Conservation (phyloP, 2,797 vertebrate species). For the Gastrophryne carolinensis region DNA sequence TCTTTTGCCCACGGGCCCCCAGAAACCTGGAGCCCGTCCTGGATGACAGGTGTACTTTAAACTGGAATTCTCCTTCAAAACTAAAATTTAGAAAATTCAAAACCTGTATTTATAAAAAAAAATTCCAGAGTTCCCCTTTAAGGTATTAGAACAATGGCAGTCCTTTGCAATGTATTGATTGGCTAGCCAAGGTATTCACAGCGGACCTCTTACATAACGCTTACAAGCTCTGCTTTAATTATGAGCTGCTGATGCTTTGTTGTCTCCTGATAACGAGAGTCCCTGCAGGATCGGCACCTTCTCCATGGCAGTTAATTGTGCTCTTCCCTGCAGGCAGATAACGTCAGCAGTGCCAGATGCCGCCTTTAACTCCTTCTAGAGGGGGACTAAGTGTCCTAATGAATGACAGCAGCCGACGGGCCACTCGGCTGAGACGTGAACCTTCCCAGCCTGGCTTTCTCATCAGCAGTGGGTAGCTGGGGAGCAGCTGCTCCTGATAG, state of each 20-base stretch:
- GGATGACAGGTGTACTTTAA: too few relatives aligned
- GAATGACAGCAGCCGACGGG: slow-evolving; percentile 14
- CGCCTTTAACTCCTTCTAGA: slow-evolving; percentile 27
- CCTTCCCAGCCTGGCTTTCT: slow-evolving; percentile 20
- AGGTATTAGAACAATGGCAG: not conserved
- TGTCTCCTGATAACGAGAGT: not conserved
- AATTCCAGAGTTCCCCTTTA: too few relatives aligned
- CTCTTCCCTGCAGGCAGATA: slow-evolving; percentile 20
- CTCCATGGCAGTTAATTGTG: slow-evolving; percentile 19
- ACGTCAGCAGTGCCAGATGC: slow-evolving; percentile 22
- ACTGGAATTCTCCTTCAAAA: too few relatives aligned
- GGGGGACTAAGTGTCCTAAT: slow-evolving; percentile 20
- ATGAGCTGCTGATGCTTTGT: not conserved
- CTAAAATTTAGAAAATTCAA: too few relatives aligned
- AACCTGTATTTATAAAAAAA: too few relatives aligned
- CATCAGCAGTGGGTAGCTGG: slow-evolving; percentile 22
- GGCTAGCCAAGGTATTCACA: not conserved
- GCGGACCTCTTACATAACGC: not conserved
- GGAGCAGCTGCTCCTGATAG: slow-evolving; percentile 62
- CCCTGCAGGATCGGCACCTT: not conserved
- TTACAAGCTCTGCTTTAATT: not conserved
- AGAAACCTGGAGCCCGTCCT: too few relatives aligned
- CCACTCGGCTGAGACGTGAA: slow-evolving; percentile 25
- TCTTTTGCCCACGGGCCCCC: too few relatives aligned
- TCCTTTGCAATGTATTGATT: not conserved